Conservation (phyloP, 2,113 vertebrate species). For the Cinclus cinclus region DNA sequence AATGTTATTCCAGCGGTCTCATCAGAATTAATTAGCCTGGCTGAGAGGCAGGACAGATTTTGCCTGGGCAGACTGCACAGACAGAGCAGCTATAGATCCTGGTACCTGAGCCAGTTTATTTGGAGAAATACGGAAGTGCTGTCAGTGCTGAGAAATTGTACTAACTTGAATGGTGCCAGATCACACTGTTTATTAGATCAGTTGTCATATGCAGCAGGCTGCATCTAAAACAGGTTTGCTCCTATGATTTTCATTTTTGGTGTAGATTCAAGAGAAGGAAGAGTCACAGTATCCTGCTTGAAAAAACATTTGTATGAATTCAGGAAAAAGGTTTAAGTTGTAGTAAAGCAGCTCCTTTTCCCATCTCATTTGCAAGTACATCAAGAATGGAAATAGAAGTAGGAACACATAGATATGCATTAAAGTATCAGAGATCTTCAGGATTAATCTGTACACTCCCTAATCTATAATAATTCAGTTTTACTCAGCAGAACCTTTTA, state of each 20-base stretch:
- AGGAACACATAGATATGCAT: background rate
- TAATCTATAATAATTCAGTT: background rate
- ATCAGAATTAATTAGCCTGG: conserved; percentile 26
- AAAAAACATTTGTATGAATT: background rate
- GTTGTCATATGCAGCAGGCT: background rate
- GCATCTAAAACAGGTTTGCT: background rate
- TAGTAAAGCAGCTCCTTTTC: background rate
- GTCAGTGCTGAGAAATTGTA: background rate
- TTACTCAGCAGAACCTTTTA: background rate
- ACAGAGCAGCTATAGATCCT: background rate
- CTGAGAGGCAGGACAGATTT: conserved; percentile 21
- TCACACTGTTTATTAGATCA: background rate
- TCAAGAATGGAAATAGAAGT: background rate
- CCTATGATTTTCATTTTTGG: background rate
- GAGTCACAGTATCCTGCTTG: background rate
- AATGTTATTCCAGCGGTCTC: background rate
- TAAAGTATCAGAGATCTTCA: background rate
- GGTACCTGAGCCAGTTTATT: background rate
- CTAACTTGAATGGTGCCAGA: background rate
- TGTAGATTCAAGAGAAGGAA: background rate
- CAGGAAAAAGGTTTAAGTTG: background rate
- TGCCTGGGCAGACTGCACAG: background rate
- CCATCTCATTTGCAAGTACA: background rate
- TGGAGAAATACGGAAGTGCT: background rate
- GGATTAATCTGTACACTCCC: background rate